Evolutionary conservation across 2,113 vertebrate species (phyloP).

Genomic region (Paradisaea rubra): DNA sequence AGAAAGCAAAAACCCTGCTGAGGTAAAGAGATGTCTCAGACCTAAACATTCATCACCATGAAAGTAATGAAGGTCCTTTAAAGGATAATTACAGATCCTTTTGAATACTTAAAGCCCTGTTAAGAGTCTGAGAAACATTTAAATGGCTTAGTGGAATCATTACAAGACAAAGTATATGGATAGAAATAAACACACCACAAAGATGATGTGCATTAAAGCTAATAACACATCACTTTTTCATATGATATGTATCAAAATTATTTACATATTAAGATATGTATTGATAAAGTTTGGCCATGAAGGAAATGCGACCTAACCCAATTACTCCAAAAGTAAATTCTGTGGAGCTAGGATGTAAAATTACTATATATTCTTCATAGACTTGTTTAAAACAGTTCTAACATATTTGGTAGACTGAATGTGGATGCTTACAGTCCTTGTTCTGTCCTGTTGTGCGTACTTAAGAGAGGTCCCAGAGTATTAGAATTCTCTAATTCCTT

Average conservation of each 20-base stretch:
- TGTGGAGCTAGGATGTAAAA: neutral
- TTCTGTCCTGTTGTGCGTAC: neutral
- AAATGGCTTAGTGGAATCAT: neutral
- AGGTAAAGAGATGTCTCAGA: neutral
- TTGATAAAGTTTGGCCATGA: neutral
- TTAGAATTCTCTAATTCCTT: neutral
- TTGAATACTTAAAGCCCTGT: neutral
- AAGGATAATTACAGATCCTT: neutral
- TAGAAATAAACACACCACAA: neutral
- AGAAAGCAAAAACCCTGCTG: neutral
- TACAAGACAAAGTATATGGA: neutral
- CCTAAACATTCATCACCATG: neutral
- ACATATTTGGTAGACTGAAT: neutral
- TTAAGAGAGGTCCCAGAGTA: neutral
- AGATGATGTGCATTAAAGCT: neutral
- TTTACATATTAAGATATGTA: neutral
- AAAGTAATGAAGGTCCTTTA: slow-evolving; percentile 10
- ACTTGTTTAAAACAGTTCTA: neutral
- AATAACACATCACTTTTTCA: neutral
- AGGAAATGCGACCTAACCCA: rapidly evolving
- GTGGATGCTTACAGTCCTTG: rapidly evolving
- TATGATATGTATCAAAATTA: neutral
- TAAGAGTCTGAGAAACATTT: neutral
- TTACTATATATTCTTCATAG: rapidly evolving
- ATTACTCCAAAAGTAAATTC: neutral